phyloP scores from a whole-genome alignment of 53 echinoderm and acorn worm genomes.

The Glandiceps talaboti region DNA sequence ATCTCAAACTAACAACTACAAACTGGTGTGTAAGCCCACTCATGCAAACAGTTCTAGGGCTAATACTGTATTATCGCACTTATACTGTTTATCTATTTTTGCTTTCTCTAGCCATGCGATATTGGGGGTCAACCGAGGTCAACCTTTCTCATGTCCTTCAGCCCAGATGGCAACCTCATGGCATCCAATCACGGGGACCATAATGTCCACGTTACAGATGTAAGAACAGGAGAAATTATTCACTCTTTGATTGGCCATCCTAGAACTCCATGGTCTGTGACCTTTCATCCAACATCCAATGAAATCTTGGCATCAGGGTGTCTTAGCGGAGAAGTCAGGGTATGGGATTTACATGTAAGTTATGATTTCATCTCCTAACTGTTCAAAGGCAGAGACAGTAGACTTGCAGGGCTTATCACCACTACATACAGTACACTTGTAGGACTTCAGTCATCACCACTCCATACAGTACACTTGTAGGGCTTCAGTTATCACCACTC shows the following conservation, averaged over 20 bases:
- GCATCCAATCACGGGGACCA: constrained; percentile 95
- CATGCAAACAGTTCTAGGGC: too few species aligned
- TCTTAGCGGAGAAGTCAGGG: constrained; percentile 81
- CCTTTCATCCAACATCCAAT: constrained; percentile 89
- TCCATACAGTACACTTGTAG: too few species aligned
- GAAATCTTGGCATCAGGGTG: constrained; percentile 93
- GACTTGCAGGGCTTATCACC: too few species aligned
- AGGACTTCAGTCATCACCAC: too few species aligned
- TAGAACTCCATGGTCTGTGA: constrained; percentile 83
- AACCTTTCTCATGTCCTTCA: constrained; percentile 82
- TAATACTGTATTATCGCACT: too few species aligned
- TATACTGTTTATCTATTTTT: neutral
- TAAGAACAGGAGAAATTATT: constrained; percentile 54
- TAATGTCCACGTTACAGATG: constrained; percentile 53
- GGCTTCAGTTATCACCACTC: too few species aligned
- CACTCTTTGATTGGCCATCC: constrained; percentile 88
- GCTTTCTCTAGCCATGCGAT: constrained; percentile 23
- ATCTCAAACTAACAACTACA: too few species aligned
- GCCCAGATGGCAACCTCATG: constrained; percentile 63
- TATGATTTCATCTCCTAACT: too few species aligned
- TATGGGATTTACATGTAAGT: constrained; percentile 94
- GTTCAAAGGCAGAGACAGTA: too few species aligned
- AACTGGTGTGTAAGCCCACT: too few species aligned
- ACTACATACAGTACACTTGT: too few species aligned
- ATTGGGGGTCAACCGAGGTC: constrained; percentile 47